These are phyloP conservation scores for Philonicus albiceps DNA, from an alignment of 2,888 invertebrate species.

Conservation along the genomic window DNA sequence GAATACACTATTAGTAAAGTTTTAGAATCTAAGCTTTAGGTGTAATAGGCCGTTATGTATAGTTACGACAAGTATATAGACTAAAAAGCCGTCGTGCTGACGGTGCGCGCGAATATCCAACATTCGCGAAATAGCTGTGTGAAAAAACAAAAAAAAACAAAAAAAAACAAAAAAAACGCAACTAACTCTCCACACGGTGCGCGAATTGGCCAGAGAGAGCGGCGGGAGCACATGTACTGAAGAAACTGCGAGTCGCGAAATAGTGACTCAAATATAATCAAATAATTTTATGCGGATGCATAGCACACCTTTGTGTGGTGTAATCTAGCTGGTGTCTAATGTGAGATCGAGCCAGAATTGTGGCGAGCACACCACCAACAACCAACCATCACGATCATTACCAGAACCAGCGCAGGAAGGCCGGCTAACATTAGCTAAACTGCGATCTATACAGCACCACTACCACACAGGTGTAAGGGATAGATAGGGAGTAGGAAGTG, in stretches of 20 bases:
- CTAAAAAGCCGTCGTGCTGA: slow-evolving; percentile 30
- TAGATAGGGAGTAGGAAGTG: slow-evolving; percentile 36
- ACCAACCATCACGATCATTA: too few species aligned
- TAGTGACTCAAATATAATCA: slow-evolving; percentile 39
- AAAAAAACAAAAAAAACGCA: slow-evolving; percentile 18
- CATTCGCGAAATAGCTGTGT: slow-evolving; percentile 45
- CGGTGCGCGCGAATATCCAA: slow-evolving; percentile 45
- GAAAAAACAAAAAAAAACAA: background rate
- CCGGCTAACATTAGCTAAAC: background rate
- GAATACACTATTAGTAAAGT: slow-evolving; percentile 54
- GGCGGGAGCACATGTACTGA: slow-evolving; percentile 27
- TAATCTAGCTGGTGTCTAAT: slow-evolving; percentile 29
- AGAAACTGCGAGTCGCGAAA: slow-evolving; percentile 34
- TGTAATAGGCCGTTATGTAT: slow-evolving; percentile 46
- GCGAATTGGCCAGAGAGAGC: slow-evolving; percentile 42
- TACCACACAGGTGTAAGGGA: background rate
- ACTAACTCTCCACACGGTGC: slow-evolving; percentile 38
- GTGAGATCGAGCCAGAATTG: background rate
- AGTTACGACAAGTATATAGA: slow-evolving; percentile 34
- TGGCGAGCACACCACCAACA: background rate
- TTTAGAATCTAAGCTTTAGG: slow-evolving; percentile 48
- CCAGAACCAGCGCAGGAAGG: background rate
- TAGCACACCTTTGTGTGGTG: slow-evolving; percentile 16
- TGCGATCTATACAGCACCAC: slow-evolving; percentile 3
- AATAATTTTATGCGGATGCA: slow-evolving; percentile 30